These are phyloP conservation scores for Centropyge bicolor DNA, from an alignment of 2,797 vertebrate species.

Conservation along the genomic window DNA sequence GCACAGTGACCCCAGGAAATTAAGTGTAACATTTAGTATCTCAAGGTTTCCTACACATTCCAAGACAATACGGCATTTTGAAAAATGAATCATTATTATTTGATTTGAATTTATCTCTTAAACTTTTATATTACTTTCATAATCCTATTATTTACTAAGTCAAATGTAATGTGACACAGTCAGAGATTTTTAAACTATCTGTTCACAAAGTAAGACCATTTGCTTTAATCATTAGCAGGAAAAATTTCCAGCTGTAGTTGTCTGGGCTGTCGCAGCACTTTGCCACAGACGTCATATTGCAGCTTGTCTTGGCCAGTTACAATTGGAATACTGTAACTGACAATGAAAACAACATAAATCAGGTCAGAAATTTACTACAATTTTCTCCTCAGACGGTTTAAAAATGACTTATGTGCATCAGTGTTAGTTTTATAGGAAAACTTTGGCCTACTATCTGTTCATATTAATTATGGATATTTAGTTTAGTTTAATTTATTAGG, in stretches of 20 bases:
- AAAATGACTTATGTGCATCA: background rate
- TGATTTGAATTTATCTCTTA: background rate
- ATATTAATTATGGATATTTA: slow-evolving; percentile 8
- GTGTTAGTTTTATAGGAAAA: slow-evolving; percentile 6
- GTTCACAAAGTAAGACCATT: background rate
- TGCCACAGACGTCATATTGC: background rate
- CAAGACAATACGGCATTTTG: background rate
- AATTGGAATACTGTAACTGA: slow-evolving; percentile 26
- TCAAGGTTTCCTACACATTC: background rate
- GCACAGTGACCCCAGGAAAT: slow-evolving; percentile 17
- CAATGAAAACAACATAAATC: slow-evolving; percentile 31
- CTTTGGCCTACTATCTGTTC: background rate
- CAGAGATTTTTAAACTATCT: background rate
- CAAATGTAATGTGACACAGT: too few species aligned
- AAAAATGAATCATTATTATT: background rate
- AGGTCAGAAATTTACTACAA: slow-evolving; percentile 28
- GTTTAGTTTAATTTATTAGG: background rate
- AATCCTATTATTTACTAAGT: background rate
- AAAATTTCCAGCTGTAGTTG: background rate
- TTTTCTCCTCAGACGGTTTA: background rate
- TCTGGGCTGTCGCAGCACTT: slow-evolving; percentile 1
- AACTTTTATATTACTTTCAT: background rate
- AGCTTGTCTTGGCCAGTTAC: slow-evolving; percentile 20
- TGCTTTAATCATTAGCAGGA: slow-evolving; percentile 16
- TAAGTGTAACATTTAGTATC: slow-evolving; percentile 5